Conservation (phyloP, 2,797 vertebrate species). For the Apogon hyalosoma region DNA sequence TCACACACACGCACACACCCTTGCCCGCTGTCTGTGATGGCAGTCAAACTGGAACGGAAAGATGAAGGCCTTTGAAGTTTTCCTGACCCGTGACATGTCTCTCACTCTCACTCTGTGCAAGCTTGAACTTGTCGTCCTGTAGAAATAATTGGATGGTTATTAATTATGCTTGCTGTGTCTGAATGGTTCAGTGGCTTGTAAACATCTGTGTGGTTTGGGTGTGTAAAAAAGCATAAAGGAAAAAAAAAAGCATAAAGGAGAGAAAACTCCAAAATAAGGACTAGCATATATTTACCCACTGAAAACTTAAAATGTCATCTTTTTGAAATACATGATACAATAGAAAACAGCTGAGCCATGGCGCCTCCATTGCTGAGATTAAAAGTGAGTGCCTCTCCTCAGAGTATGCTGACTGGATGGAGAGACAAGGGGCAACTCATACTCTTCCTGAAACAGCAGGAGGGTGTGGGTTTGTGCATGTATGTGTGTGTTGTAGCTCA, state of each 20-base stretch:
- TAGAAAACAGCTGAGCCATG: slow-evolving; percentile 58
- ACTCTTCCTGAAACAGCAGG: slow-evolving; percentile 44
- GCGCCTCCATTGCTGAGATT: slow-evolving; percentile 53
- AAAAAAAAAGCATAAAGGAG: slow-evolving; percentile 8
- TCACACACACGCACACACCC: slow-evolving; percentile 17
- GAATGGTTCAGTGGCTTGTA: slow-evolving; percentile 27
- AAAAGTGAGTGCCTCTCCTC: slow-evolving; percentile 50
- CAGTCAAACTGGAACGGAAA: slow-evolving; percentile 35
- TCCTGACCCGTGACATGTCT: slow-evolving; percentile 33
- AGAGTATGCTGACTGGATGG: slow-evolving; percentile 33
- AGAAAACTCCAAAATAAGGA: slow-evolving; percentile 20
- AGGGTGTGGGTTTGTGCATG: slow-evolving; percentile 30
- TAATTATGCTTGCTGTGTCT: slow-evolving; percentile 43
- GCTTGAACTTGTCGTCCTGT: slow-evolving; percentile 9
- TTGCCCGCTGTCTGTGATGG: slow-evolving; percentile 44
- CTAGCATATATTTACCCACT: slow-evolving; percentile 46
- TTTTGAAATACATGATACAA: slow-evolving; percentile 33
- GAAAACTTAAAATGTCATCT: slow-evolving; percentile 64
- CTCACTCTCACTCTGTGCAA: slow-evolving; percentile 13
- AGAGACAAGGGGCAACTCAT: slow-evolving; percentile 35
- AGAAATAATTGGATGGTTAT: slow-evolving; percentile 45
- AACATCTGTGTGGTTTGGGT: slow-evolving; percentile 23
- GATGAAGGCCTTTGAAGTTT: slow-evolving; percentile 66
- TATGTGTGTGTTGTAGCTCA: slow-evolving; percentile 40
- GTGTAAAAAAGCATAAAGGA: slow-evolving; percentile 7